Base-by-base conservation (phyloP, 2,113 vertebrate genomes). In the Megalops atlanticus region DNA sequence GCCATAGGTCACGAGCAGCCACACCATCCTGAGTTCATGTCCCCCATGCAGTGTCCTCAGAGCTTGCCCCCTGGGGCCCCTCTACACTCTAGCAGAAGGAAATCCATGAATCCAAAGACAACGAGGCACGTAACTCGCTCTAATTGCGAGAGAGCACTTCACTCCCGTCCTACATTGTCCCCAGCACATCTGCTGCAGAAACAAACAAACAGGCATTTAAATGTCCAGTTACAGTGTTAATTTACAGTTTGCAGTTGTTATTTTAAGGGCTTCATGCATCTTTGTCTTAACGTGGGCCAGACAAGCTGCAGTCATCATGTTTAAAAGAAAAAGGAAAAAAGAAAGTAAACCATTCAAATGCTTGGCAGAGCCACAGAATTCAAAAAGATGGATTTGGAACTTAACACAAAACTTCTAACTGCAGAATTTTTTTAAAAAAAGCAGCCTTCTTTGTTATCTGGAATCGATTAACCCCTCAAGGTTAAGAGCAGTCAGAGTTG, bases 361-460 rank as follows among this genome's bases (percentile, higher is more conserved):
- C 89, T 89, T 88, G 84, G 87, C 87, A 86, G 64, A 81, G 86
- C 87, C 85, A 82, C 47, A 74, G 84, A 5, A 41, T 85, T 89
- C 86, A 90, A 91, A 85, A 74, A 73, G 90, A 90, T 82, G 82
- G 85, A 89, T 69, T 77, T 86, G 85, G 87, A 84, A 83, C 16
- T 89, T 89, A 74, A 4, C 40, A 91, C 88, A 85, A 86, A 87
- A 84, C 84, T 16, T 76, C 24, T 85, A 82, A 77, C 82, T 87
- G 87, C 81, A 80, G 88, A 39, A 52, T 52, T 11, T 14, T 10
- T 11, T 64, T n/a, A 70, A 70, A 83, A 85, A 89, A 91, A 90
- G 15, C 43, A 47, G 89, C 91, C 88, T 89, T 85, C 77, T 83
- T 82, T 83, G 89, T 87, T 86, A 91, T 88, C 86, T 76, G 90